A percentile compares a stretch with the other conserved stretches of the same genome.
Conservation (phyloP, 1,140 invertebrate genomes). For the Drosophila parvula region DNA sequence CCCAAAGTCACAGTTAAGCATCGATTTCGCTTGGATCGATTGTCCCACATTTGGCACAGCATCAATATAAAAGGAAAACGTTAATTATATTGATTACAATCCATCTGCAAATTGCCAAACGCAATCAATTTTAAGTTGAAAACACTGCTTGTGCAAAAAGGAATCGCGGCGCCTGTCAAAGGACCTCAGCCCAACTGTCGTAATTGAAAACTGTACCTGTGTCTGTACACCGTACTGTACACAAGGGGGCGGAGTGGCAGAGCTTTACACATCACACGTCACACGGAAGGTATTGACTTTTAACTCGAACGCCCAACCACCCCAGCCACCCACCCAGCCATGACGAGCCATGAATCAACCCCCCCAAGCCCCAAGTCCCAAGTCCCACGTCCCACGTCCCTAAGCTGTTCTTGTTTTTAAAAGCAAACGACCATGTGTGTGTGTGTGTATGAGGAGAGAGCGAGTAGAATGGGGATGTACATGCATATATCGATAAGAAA, state of each 20-base stretch:
- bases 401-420: slow-evolving; percentile 20
- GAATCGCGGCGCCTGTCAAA: slow-evolving; percentile 58
- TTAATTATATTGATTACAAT: slow-evolving; percentile 53
- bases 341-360: not conserved
- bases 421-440: slow-evolving; percentile 3
- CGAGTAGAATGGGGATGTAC: not conserved
- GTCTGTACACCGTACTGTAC: not conserved
- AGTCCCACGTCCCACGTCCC: slow-evolving; percentile 6
- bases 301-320: slow-evolving; percentile 50
- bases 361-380: slow-evolving; percentile 14
- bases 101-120: slow-evolving; percentile 52
- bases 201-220: slow-evolving; percentile 76
- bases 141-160: slow-evolving; percentile 22
- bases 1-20: not conserved
- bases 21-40: slow-evolving; percentile 15
- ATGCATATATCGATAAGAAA: not conserved
- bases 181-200: slow-evolving; percentile 62
- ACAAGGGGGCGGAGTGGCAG: not conserved
- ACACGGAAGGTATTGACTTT: slow-evolving; percentile 76
- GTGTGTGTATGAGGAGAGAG: not conserved
- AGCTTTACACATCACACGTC: slow-evolving; percentile 54
- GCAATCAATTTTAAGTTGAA: slow-evolving; percentile 42
- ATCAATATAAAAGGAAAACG: not conserved
- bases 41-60: slow-evolving; percentile 25
- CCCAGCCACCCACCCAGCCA: slow-evolving; percentile 12